Evolutionary conservation across 1,140 invertebrate species (phyloP).

Genomic region (Leptinotarsa lineolata): DNA sequence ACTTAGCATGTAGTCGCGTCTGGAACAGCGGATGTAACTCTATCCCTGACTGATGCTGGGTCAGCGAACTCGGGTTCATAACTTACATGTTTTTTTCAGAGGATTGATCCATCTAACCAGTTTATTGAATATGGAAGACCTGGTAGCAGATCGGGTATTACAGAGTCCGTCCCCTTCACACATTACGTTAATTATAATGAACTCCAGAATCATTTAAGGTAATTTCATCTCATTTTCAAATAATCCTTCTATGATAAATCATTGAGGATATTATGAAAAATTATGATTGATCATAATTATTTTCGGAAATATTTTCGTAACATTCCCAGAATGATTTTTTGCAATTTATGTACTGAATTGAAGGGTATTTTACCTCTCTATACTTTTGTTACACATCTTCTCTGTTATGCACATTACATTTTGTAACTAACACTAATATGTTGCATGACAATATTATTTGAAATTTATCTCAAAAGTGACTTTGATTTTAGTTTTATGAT

Average conservation of each 20-base stretch:
- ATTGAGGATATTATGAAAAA: too few species aligned
- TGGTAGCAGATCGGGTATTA: constrained; percentile 61
- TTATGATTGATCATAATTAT: too few species aligned
- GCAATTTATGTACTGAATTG: background rate
- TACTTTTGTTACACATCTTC: background rate
- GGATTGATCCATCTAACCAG: constrained; percentile 34
- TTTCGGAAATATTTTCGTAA: too few species aligned
- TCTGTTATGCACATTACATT: constrained; percentile 42
- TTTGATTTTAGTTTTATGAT: too few species aligned
- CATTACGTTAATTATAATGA: constrained; percentile 86
- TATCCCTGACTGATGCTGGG: too few species aligned
- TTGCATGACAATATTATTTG: constrained; percentile 37
- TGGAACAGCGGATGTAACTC: too few species aligned
- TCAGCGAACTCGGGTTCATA: too few species aligned
- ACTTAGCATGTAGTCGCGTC: too few species aligned
- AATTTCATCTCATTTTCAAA: constrained; percentile 46
- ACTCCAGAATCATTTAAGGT: constrained; percentile 79
- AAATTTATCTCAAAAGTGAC: background rate
- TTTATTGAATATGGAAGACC: constrained; percentile 57
- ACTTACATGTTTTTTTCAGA: constrained; percentile 31
- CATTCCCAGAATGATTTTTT: background rate
- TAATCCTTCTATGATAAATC: background rate
- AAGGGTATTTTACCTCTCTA: background rate
- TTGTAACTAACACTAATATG: constrained; percentile 48
- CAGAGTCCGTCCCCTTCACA: constrained; percentile 67